phyloP scores from a whole-genome alignment of 2,888 invertebrate species.

The Hesperia comma region DNA sequence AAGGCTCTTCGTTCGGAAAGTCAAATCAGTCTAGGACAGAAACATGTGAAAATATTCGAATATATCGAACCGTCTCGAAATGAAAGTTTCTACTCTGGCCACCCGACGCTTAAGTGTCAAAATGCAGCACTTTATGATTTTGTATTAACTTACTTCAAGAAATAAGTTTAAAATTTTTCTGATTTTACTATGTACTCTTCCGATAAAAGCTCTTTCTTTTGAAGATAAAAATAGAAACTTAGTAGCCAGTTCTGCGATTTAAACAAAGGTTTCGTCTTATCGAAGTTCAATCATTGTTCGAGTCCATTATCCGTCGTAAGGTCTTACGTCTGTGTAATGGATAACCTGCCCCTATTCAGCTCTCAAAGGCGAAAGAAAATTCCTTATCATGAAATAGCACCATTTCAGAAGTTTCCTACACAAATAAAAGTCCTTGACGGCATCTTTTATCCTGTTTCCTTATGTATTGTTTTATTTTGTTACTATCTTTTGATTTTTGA shows the following conservation, averaged over 20 bases:
- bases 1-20: too few relatives aligned
- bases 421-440: conserved; percentile 52
- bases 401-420: conserved; percentile 50
- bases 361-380: conserved; percentile 39
- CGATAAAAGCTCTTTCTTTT: conserved; percentile 26
- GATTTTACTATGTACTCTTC: too few relatives aligned
- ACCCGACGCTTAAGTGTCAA: too few relatives aligned
- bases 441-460: conserved; percentile 48
- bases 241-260: neutral
- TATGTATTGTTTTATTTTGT: conserved; percentile 50
- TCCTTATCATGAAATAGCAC: conserved; percentile 56
- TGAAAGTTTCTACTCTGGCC: too few relatives aligned
- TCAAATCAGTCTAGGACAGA: too few relatives aligned
- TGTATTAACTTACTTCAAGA: too few relatives aligned
- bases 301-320: conserved; percentile 31
- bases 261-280: conserved; percentile 25
- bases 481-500: neutral
- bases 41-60: too few relatives aligned
- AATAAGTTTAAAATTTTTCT: too few relatives aligned
- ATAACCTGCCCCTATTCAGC: conserved; percentile 37
- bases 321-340: conserved; percentile 37
- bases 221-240: conserved; percentile 16
- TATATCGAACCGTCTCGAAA: too few relatives aligned
- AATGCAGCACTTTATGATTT: too few relatives aligned
- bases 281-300: conserved; percentile 31